Base-by-base conservation (phyloP, 2,888 invertebrate species). In the Steinernema scapterisci region DNA sequence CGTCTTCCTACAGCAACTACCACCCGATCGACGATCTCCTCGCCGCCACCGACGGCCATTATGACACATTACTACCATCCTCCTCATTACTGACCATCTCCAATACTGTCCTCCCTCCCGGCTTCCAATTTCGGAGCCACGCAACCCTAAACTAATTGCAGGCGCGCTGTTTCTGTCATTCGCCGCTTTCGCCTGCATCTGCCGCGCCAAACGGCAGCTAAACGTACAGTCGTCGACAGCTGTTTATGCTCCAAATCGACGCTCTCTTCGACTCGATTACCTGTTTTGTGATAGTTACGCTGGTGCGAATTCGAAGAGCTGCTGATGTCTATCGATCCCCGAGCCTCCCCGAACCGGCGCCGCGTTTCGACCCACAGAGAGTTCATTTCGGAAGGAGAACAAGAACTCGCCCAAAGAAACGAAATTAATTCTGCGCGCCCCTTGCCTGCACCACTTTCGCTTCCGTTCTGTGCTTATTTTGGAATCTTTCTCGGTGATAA, bases 271-370 rank as follows among this genome's bases (percentile, higher is more conserved):
- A 31, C 63, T 63, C 63, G 63, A 63, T 63, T 63, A 63, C 63
- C 63, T 63, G 63, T 63, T 63, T 63, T 63, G 63, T 63, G 63
- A 38, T 19, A n/a, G 48, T 63, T 27, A 27, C 63, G 25, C 11
- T 63, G 63, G 63, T 63, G 63, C 27, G 63, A 63, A 63, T 63
- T 63, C 63, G 63, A 63, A 27, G 38, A 38, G 38, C 38, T 31
- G 63, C 38, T 63, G 63, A 63, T 63, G 63, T 31, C 63, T 63
- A 63, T 63, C 63, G 63, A 63, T 63, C 19, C 31, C 63, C 16
- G 9, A 6, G 63, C 48, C 63, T 63, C 25, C 27, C 63, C 31
- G 27, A 63, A 63, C 9, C 31, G 63, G 27, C 63, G 27, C 31
- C 63, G 63, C 63, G 54, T 54, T n/a, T 63, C 27, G 23, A 27